Percentiles rank a stretch among this genome's conserved stretches.
Evolutionary conservation across 2,888 invertebrate genomes (phyloP).

Genomic region (Eurois occulta): DNA sequence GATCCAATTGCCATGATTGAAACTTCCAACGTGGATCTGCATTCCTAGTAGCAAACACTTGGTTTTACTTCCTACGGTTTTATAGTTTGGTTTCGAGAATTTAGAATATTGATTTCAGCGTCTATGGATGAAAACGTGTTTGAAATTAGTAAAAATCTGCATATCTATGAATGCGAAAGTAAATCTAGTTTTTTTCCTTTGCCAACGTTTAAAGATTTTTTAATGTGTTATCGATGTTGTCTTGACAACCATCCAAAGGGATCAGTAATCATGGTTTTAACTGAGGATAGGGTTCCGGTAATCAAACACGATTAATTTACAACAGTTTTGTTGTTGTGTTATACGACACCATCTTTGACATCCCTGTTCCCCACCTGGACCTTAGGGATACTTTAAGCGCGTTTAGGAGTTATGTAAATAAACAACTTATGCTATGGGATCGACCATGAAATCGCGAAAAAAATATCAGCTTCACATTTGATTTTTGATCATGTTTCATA

Average conservation of each 20-base stretch:
- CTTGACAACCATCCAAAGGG: background rate
- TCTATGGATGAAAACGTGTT: background rate
- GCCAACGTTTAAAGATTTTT: background rate
- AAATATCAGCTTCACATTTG: background rate
- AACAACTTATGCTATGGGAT: background rate
- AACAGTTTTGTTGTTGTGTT: background rate
- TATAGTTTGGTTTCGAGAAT: background rate
- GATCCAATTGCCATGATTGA: constrained; percentile 63
- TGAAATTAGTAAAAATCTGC: constrained; percentile 4
- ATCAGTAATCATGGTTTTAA: background rate
- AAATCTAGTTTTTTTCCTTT: background rate
- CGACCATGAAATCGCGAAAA: background rate
- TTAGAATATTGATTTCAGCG: background rate
- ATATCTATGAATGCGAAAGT: constrained; percentile 1
- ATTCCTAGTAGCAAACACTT: constrained; percentile 24
- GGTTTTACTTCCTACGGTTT: background rate
- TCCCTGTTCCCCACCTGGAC: background rate
- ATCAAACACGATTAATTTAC: background rate
- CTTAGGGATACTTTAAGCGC: no score
- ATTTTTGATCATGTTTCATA: background rate
- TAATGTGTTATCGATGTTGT: constrained; percentile 11
- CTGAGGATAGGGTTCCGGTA: background rate
- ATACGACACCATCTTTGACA: background rate
- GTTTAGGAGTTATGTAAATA: no score
- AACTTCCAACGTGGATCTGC: constrained; percentile 46